Conservation (phyloP, 2,888 invertebrate genomes). For the Tiliacea citrago region DNA sequence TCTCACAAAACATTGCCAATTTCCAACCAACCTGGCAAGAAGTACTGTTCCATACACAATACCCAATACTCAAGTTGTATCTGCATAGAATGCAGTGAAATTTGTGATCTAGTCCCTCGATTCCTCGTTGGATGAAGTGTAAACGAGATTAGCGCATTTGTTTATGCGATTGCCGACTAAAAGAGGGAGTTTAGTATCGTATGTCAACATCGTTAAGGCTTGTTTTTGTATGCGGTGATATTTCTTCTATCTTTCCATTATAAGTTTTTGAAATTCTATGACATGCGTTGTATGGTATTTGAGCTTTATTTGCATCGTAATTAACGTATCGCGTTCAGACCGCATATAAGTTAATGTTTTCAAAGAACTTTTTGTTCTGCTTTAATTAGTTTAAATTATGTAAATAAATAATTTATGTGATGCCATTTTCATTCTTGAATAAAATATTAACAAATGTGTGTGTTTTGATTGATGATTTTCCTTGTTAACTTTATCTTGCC, state of each 20-base stretch:
- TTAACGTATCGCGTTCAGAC: conserved; percentile 63
- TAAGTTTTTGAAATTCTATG: conserved; percentile 63
- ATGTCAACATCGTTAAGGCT: not conserved
- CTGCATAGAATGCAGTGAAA: not conserved
- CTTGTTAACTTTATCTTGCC: not conserved
- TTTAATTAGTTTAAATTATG: conserved; percentile 86
- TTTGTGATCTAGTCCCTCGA: not conserved
- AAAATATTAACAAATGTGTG: conserved; percentile 82
- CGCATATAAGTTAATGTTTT: conserved; percentile 77
- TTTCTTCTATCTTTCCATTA: conserved; percentile 30
- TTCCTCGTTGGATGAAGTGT: not conserved
- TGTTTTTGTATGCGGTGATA: not conserved
- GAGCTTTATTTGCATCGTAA: conserved; percentile 76
- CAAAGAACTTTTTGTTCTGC: conserved; percentile 85
- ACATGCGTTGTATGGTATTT: conserved; percentile 72
- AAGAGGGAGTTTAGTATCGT: not conserved
- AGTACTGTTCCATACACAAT: not conserved
- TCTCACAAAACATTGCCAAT: conserved; percentile 41
- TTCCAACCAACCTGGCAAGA: conserved; percentile 4
- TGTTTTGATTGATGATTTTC: conserved; percentile 51
- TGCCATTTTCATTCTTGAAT: conserved; percentile 78
- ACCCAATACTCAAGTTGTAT: not conserved
- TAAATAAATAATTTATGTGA: conserved; percentile 87
- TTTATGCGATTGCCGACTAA: not conserved
- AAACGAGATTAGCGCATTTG: not conserved